Evolutionary conservation across 2,113 vertebrate genomes (phyloP).

Genomic region (Tenebrosternarchus preto): DNA sequence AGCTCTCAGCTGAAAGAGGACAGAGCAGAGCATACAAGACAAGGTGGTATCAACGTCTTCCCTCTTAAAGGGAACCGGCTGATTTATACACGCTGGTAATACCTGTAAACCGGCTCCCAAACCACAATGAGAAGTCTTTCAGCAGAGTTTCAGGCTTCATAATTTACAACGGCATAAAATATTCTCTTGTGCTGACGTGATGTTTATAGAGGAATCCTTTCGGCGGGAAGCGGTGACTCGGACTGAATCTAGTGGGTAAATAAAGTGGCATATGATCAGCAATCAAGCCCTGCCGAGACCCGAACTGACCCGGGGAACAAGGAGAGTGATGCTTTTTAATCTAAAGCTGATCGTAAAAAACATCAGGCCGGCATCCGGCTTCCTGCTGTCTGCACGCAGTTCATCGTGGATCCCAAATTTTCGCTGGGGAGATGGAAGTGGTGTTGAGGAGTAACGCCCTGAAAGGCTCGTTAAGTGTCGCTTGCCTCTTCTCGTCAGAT

Average conservation of each 20-base stretch:
- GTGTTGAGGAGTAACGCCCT: slow-evolving; percentile 39
- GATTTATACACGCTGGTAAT: slow-evolving; percentile 37
- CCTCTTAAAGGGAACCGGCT: slow-evolving; percentile 26
- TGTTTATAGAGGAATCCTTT: slow-evolving; percentile 46
- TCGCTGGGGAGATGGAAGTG: slow-evolving; percentile 33
- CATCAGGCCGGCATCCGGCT: slow-evolving; percentile 45
- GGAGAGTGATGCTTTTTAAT: slow-evolving; percentile 60
- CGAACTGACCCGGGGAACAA: slow-evolving; percentile 52
- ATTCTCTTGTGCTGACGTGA: slow-evolving; percentile 37
- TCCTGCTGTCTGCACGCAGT: slow-evolving; percentile 61
- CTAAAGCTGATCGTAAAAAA: slow-evolving; percentile 61
- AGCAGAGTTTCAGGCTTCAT: slow-evolving; percentile 1
- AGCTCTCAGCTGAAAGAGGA: background rate
- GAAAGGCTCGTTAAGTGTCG: background rate
- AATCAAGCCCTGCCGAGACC: slow-evolving; percentile 51
- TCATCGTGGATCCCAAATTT: slow-evolving; percentile 45
- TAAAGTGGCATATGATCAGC: slow-evolving; percentile 54
- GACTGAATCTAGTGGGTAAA: slow-evolving; percentile 46
- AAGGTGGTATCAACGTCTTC: background rate
- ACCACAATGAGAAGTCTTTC: slow-evolving; percentile 35
- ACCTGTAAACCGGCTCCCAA: slow-evolving; percentile 32
- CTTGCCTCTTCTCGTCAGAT: background rate
- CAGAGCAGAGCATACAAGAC: background rate
- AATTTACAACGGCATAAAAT: slow-evolving; percentile 52
- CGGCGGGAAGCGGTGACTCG: slow-evolving; percentile 21